A percentile compares a stretch with the other conserved stretches of the same genome.
phyloP scores from a whole-genome alignment of 2,888 invertebrate genomes.

The Ditylenchus weischeri region DNA sequence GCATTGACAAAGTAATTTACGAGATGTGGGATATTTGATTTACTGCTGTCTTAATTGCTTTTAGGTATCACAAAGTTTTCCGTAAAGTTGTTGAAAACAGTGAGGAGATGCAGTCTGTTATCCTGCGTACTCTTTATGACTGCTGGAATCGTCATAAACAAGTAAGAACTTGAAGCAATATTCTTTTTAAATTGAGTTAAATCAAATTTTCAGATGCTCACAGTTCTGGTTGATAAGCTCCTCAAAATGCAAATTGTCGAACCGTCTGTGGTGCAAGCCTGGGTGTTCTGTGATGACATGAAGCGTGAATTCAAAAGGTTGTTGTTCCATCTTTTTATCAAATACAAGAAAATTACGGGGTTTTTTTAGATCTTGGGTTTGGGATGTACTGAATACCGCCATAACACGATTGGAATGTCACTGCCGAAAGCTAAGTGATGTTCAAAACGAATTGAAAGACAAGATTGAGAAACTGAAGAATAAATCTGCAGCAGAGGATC shows the following conservation, averaged over 20 bases:
- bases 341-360: background rate
- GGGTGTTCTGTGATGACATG: conserved; percentile 64
- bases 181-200: too few relatives aligned
- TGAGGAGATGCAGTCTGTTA: conserved; percentile 90
- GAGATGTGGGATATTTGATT: too few relatives aligned
- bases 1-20: conserved; percentile 82
- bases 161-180: conserved; percentile 48
- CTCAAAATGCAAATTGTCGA: conserved; percentile 94
- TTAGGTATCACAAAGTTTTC: conserved; percentile 61
- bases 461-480: background rate
- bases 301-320: conserved; percentile 46
- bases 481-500: background rate
- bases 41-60: background rate
- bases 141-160: conserved; percentile 91
- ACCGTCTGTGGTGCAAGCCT: conserved; percentile 92
- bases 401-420: conserved; percentile 76
- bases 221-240: conserved; percentile 90
- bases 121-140: conserved; percentile 85
- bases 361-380: conserved; percentile 75
- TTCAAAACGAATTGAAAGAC: background rate
- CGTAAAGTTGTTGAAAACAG: conserved; percentile 79
- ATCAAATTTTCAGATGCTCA: conserved; percentile 82
- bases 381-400: conserved; percentile 92
- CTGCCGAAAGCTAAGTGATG: background rate
- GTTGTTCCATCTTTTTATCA: too few relatives aligned